Base-by-base conservation (phyloP, 2,888 invertebrate genomes). In the Lepeophtheirus nordmannii region DNA sequence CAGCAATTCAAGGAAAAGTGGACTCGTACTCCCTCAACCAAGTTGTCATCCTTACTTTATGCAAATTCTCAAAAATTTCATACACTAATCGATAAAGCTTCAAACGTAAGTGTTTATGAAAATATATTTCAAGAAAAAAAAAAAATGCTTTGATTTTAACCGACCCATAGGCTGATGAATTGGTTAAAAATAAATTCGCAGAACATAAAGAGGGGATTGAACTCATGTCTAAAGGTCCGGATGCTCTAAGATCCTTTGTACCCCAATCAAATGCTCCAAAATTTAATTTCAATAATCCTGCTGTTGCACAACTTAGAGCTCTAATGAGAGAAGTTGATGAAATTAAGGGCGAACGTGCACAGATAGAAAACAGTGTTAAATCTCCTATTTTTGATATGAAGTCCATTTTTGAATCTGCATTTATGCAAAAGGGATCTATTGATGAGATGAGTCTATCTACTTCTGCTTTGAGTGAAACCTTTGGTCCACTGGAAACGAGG, bases 1-100 rank as follows among this genome's bases (percentile, higher is more conserved):
- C 78, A 80, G 58, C 96, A 97, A 79, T 94, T 97, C 76, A 89
- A 89, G 72, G 87, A 89, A 69, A 84, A 85, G 69, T 98, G 98
- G 98, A 83, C 84, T 1, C 83, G 98, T 72, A 90, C 89, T 30
- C 81, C 88, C 1, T 94, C 94, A 0, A 83, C 82, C 30, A 84
- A 85, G 74, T 82, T 99, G 67, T 97, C 94, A 0, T 88, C 86
- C 73, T 87, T 90, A 73, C 87, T 96, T 75, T 82, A 84, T 70
- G 81, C 84, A 64, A 96, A 94, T 79, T 82, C 87, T n/a, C 82
- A 83, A 72, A 96, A 96, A 78, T 98, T 97, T 78, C 82, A 88
- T 53, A 85, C 72, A 61, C 69, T 71, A 22, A 70, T 71, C 17
- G 69, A 70, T 67, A 69, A 68, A 64, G 67, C 67, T 38, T 70